Percentiles rank a stretch among this genome's conserved stretches.
These are phyloP conservation scores for Sebastes trivittatus DNA, from an alignment of 2,797 vertebrate species.

Conservation along the genomic window DNA sequence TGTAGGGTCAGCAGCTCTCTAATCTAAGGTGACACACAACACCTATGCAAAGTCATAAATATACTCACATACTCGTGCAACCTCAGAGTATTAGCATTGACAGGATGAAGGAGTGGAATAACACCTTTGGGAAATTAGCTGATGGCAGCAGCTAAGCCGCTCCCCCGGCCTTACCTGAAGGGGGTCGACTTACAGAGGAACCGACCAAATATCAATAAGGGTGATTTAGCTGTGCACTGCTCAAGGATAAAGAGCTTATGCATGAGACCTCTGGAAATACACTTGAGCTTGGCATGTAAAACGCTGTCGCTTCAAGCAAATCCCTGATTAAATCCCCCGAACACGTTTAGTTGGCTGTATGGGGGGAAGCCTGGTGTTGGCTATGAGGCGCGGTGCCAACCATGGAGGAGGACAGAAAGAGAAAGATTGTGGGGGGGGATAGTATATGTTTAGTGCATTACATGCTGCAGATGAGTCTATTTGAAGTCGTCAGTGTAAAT, in stretches of 20 bases:
- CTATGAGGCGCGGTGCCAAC: slow-evolving; percentile 42
- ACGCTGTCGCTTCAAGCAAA: slow-evolving; percentile 71
- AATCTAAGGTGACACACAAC: slow-evolving; percentile 14
- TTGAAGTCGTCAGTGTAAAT: slow-evolving; percentile 44
- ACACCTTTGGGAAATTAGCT: slow-evolving; percentile 67
- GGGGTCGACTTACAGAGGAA: slow-evolving; percentile 57
- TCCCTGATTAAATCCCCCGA: slow-evolving; percentile 70
- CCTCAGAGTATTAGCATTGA: slow-evolving; percentile 15
- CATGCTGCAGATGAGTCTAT: slow-evolving; percentile 43
- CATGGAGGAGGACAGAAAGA: slow-evolving; percentile 37
- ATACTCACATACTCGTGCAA: not conserved
- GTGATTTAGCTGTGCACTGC: slow-evolving; percentile 58
- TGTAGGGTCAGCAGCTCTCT: slow-evolving; percentile 40
- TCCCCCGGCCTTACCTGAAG: slow-evolving; percentile 61
- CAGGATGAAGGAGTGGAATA: slow-evolving; percentile 49
- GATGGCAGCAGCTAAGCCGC: slow-evolving; percentile 61
- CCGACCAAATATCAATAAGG: slow-evolving; percentile 75
- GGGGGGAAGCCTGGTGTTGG: slow-evolving; percentile 52
- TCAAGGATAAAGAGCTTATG: slow-evolving; percentile 77
- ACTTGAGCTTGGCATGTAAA: slow-evolving; percentile 65
- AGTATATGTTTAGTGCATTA: slow-evolving; percentile 12
- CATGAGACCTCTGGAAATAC: slow-evolving; percentile 73
- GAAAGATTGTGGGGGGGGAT: not conserved
- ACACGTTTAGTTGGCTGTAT: slow-evolving; percentile 66
- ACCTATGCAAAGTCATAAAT: slow-evolving; percentile 21